These are phyloP conservation scores for Aspidapion aeneum DNA, from an alignment of 2,888 invertebrate genomes.

Conservation along the genomic window DNA sequence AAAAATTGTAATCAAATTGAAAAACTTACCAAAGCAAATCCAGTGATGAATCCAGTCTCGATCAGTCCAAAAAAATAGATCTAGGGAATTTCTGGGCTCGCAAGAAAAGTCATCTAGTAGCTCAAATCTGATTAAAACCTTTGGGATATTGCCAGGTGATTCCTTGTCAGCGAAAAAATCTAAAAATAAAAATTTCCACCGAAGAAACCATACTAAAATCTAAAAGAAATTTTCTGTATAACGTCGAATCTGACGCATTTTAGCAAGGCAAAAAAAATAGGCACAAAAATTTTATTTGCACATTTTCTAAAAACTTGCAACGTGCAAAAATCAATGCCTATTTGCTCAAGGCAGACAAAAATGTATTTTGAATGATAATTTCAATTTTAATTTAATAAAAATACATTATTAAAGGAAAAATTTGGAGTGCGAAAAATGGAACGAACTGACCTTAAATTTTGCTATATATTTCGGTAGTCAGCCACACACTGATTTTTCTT, in stretches of 20 bases:
- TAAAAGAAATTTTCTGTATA: too few relatives aligned
- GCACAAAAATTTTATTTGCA: too few relatives aligned
- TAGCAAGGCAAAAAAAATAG: too few relatives aligned
- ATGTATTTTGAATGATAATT: not conserved
- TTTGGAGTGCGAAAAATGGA: not conserved
- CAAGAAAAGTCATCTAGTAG: not conserved
- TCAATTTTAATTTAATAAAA: not conserved
- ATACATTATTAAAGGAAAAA: not conserved
- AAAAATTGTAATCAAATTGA: not conserved
- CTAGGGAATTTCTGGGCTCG: not conserved
- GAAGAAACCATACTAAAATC: not conserved
- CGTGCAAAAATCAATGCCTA: too few relatives aligned
- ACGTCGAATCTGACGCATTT: too few relatives aligned
- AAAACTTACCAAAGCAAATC: not conserved
- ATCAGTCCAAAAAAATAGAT: not conserved
- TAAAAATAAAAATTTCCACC: not conserved
- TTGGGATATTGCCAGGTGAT: not conserved
- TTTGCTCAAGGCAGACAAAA: not conserved
- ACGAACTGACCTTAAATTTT: not conserved
- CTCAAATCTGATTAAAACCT: not conserved
- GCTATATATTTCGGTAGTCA: not conserved
- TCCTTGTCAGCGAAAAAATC: not conserved
- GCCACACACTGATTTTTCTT: not conserved
- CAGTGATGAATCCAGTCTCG: not conserved
- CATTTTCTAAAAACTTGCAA: too few relatives aligned